Conservation (phyloP, 1,140 invertebrate genomes). For the Bactericera cockerelli region DNA sequence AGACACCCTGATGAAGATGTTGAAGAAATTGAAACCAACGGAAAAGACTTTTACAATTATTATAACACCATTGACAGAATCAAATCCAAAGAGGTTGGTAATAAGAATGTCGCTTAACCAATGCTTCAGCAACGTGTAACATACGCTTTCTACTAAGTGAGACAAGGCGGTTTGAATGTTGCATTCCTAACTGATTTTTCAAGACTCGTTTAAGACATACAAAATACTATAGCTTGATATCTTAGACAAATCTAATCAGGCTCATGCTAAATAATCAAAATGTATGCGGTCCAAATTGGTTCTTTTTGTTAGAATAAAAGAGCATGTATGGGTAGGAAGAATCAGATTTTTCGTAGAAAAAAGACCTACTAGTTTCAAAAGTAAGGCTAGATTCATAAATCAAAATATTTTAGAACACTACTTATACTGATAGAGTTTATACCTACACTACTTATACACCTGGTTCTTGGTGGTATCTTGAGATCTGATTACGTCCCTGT, state of each 20-base stretch:
- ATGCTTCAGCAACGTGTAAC: background rate
- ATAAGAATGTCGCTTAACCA: background rate
- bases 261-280: too few relatives aligned
- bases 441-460: too few relatives aligned
- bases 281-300: too few relatives aligned
- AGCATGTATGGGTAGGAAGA: too few relatives aligned
- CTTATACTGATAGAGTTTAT: too few relatives aligned
- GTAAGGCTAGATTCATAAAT: too few relatives aligned
- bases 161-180: background rate
- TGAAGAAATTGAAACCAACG: background rate
- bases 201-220: background rate
- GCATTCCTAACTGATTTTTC: background rate
- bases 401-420: too few relatives aligned
- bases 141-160: background rate
- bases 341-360: too few relatives aligned
- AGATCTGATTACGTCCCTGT: too few relatives aligned
- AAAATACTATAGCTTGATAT: background rate
- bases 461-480: too few relatives aligned
- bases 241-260: background rate
- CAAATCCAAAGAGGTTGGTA: conserved; percentile 2
- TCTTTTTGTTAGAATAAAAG: too few relatives aligned
- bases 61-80: background rate
- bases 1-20: background rate
- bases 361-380: too few relatives aligned
- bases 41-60: background rate